Evolutionary conservation across 2,888 invertebrate genomes (phyloP).

Genomic region (Parnassius glacialis): DNA sequence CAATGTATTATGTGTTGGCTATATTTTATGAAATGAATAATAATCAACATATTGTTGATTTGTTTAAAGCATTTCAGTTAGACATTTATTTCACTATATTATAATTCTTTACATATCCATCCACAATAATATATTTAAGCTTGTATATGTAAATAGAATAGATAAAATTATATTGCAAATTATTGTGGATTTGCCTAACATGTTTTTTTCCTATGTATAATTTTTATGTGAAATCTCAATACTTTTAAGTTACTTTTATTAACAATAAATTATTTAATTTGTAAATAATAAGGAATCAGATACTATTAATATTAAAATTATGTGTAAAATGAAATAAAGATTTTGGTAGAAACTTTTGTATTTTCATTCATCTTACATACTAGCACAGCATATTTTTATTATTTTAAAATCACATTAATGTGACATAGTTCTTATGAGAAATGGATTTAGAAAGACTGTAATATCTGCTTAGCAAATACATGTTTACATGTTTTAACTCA

Average conservation of each 20-base stretch:
- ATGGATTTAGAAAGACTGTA: neutral
- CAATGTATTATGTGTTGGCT: neutral
- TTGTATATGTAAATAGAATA: slow-evolving; percentile 17
- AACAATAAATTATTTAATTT: slow-evolving; percentile 42
- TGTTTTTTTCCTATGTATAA: slow-evolving; percentile 1
- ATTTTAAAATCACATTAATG: neutral
- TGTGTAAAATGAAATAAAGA: slow-evolving; percentile 76
- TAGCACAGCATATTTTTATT: neutral
- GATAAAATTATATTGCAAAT: slow-evolving; percentile 8
- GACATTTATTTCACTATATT: neutral
- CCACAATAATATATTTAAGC: slow-evolving; percentile 3
- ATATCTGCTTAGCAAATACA: neutral
- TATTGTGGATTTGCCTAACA: slow-evolving; percentile 4
- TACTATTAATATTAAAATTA: slow-evolving; percentile 64
- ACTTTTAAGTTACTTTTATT: slow-evolving; percentile 41
- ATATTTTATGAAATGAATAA: no score
- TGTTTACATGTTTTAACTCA: neutral
- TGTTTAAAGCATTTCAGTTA: neutral
- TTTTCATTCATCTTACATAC: slow-evolving; percentile 20
- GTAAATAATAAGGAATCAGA: slow-evolving; percentile 60
- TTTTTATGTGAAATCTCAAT: slow-evolving; percentile 50
- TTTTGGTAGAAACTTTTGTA: slow-evolving; percentile 66
- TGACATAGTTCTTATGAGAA: no score
- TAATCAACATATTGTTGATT: no score
- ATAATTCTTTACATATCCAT: slow-evolving; percentile 16